Percentiles rank a stretch among this genome's conserved stretches.
phyloP scores from a whole-genome alignment of 2,888 invertebrate genomes.

The Ichneumoninae sp. region DNA sequence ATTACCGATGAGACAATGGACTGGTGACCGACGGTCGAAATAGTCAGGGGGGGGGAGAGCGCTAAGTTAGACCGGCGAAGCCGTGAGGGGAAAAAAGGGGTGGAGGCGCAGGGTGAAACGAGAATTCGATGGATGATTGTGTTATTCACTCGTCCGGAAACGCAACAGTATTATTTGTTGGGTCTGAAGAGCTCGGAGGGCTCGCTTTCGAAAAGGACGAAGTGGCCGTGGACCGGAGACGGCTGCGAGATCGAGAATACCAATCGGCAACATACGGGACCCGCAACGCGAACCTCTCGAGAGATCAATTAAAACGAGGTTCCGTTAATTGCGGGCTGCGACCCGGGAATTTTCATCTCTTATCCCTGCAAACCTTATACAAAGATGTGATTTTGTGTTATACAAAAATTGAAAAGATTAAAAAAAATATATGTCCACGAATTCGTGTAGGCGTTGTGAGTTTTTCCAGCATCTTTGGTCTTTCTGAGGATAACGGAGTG shows the following conservation, averaged over 20 bases:
- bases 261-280: conserved; percentile 81
- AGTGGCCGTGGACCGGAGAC: conserved; percentile 39
- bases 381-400: neutral
- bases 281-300: conserved; percentile 68
- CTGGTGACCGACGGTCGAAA: conserved; percentile 48
- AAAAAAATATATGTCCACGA: neutral
- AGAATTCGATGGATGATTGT: conserved; percentile 69
- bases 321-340: conserved; percentile 76
- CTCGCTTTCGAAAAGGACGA: conserved; percentile 47
- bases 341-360: conserved; percentile 41
- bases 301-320: conserved; percentile 81
- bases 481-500: neutral
- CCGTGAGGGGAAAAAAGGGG: conserved; percentile 31
- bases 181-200: conserved; percentile 66
- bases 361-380: neutral
- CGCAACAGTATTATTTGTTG: conserved; percentile 81
- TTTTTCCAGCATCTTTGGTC: neutral
- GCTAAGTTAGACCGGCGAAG: conserved; percentile 29
- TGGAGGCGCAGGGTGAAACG: conserved; percentile 39
- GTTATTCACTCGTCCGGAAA: conserved; percentile 83
- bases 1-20: conserved; percentile 65
- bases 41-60: conserved; percentile 46
- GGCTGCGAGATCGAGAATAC: conserved; percentile 52
- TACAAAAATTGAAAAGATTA: too few species aligned
- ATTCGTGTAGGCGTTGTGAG: neutral